Evolutionary conservation across 2,113 vertebrate species (phyloP), one percentile per base, ranked within the genome.

Genomic region (Collichthys lucidus): DNA sequence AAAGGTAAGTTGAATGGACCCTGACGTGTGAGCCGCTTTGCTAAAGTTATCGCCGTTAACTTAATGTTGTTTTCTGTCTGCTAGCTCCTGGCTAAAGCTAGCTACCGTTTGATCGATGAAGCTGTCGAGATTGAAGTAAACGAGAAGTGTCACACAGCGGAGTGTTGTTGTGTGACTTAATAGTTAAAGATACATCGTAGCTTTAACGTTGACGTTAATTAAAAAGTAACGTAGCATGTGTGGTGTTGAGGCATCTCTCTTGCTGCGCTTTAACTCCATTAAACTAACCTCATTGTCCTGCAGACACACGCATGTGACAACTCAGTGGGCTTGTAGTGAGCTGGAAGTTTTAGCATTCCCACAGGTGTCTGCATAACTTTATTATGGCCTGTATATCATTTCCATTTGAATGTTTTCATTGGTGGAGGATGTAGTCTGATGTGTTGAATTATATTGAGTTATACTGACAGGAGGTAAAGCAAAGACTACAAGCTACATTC

Each of bases 1-100:
- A 79, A 95, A 95, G 92, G 95, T 95, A 62, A 83, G 80, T 68
- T 67, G 20, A 61, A 44, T 0, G 2, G 26, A 9, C 31, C 12
- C 17, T 56, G 11, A 4, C n/a, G 4, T 47, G 19, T 29, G 55
- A 80, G 75, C 7, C 35, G 35, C 35, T 35, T 35, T 8, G 31
- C 31, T 35, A 3, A 35, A 40, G 65, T 85, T 86, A 14, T 14
- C 77, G 42, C 44, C 40, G 76, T 52, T 71, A 74, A 80, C 74
- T 84, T 72, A 24, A 24, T 72, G 62, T 82, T 78, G 11, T 78
- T 87, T 65, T 74, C 29, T 87, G 52, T 65, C 40, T 57, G 40
- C 20, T 79, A 88, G 80, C 81, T 1, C 19, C 1, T 35, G 8
- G 87, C 84, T 87, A 87, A 82, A 66, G 78, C 79, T 81, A 83